These are phyloP conservation scores for Chaetodon trifascialis DNA, from an alignment of 2,113 vertebrate species.

Conservation along the genomic window DNA sequence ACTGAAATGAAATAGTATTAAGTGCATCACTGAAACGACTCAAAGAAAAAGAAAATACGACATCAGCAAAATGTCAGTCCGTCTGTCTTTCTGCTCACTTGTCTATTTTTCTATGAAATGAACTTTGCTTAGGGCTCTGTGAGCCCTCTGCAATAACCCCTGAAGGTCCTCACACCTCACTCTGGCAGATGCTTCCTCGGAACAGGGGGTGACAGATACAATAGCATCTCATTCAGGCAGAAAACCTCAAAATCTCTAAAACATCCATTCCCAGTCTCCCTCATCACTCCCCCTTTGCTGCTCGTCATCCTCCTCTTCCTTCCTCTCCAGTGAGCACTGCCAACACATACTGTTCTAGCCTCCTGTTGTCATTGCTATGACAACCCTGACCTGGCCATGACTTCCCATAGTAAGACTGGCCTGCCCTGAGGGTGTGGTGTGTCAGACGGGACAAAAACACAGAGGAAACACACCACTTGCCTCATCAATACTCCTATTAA, in stretches of 20 bases:
- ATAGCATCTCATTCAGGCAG: constrained; percentile 40
- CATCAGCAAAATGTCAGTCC: constrained; percentile 29
- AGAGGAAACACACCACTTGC: constrained; percentile 11
- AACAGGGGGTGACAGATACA: constrained; percentile 33
- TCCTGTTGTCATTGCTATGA: constrained; percentile 63
- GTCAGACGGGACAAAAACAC: constrained; percentile 26
- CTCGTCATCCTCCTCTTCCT: constrained; percentile 16
- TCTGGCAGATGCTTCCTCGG: constrained; percentile 5
- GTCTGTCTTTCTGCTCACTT: not conserved
- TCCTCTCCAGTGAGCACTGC: constrained; percentile 40
- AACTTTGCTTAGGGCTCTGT: constrained; percentile 18
- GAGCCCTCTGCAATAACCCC: constrained; percentile 19
- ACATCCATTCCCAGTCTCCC: constrained; percentile 36
- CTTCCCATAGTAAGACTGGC: constrained; percentile 36
- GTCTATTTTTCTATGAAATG: constrained; percentile 22
- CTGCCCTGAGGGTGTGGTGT: constrained; percentile 38
- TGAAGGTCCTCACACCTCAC: constrained; percentile 23
- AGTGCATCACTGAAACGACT: constrained; percentile 25
- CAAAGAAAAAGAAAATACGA: constrained; percentile 38
- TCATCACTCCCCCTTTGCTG: constrained; percentile 5
- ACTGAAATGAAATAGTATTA: constrained; percentile 41
- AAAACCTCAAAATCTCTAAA: constrained; percentile 53
- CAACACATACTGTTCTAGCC: constrained; percentile 53
- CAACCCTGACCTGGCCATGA: constrained; percentile 59
- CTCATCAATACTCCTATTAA: constrained; percentile 13